Conservation (phyloP, 2,113 vertebrate genomes). For the Daboia siamensis region DNA sequence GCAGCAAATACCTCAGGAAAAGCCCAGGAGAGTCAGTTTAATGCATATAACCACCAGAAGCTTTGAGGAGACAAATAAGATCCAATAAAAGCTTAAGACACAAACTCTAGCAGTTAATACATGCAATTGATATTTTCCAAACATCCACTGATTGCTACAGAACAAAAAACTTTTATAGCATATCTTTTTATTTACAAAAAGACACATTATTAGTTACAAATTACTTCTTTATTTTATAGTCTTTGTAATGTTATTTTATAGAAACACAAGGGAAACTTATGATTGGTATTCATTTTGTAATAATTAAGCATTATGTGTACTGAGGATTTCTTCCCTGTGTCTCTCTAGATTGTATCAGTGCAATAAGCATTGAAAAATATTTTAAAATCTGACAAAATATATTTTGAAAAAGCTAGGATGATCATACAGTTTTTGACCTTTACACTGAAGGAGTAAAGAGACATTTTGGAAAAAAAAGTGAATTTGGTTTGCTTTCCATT, state of each 20-base stretch:
- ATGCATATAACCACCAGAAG: conserved; percentile 35
- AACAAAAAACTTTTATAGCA: conserved; percentile 33
- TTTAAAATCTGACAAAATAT: conserved; percentile 30
- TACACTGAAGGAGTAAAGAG: conserved; percentile 12
- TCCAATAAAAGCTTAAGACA: conserved; percentile 47
- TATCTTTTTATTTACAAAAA: conserved; percentile 49
- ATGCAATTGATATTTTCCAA: conserved; percentile 55
- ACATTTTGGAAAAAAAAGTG: conserved; percentile 27
- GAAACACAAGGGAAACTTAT: conserved; percentile 36
- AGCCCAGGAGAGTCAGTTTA: conserved; percentile 35
- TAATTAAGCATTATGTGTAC: conserved; percentile 29
- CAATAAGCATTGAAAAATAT: conserved; percentile 33
- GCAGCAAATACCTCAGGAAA: conserved; percentile 37
- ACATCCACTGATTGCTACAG: conserved; percentile 44
- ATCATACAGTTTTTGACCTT: conserved; percentile 1
- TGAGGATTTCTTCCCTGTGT: conserved; percentile 2
- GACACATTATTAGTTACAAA: conserved; percentile 40
- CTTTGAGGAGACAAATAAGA: conserved; percentile 51
- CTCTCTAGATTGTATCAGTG: neutral
- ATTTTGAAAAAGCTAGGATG: neutral
- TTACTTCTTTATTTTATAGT: conserved; percentile 37
- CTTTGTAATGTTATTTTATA: conserved; percentile 53
- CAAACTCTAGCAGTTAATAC: conserved; percentile 42
- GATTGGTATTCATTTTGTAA: conserved; percentile 40
- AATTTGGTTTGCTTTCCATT: conserved; percentile 15